Base-by-base conservation (phyloP, 2,888 invertebrate genomes). In the Brenthis daphne region DNA sequence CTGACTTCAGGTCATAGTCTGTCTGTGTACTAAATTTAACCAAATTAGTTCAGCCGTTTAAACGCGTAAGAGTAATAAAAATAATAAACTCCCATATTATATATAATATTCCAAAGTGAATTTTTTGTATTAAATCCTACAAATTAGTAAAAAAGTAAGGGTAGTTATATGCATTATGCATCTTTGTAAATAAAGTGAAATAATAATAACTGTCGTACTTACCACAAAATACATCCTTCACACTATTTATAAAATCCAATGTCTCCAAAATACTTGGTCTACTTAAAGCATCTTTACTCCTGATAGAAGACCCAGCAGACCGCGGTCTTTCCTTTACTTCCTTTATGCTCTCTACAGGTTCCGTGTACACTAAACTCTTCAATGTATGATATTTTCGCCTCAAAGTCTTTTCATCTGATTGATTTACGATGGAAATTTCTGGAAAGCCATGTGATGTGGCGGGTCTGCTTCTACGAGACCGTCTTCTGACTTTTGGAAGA, bases 201-300 rank as follows among this genome's bases (percentile, higher is more conserved):
- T 3, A 33, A 57, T 12, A 50, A 65, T 55, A 6, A 57, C 6
- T 16, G 14, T n/a, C 37, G n/a, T 13, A 33, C 11, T 83, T 67
- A 92, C 92, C 92, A 78, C 85, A 85, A 13, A 92, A 76, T 37
- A 90, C 89, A 76, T 89, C 84, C 68, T 89, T 92, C 0, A 92
- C 89, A 33, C 91, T 85, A 69, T 90, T 92, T 48, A 92, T 92
- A 74, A 92, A 92, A 64, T 92, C 92, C 78, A 92, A 72, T 0
- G 92, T 92, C 83, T 92, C 93, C 77, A 92, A 71, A 20, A 93
- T 80, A 65, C 84, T 90, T 0, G 93, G 93, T 80, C 91, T 88
- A 74, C 85, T 88, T 73, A 90, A 70, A 1, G 84, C 79, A 56
- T 90, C 89, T 68, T 86, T 89, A 67, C 85, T 84, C 77, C 87